Evolutionary conservation across 1,140 invertebrate genomes (phyloP).

Genomic region (Drosophila tropicalis): DNA sequence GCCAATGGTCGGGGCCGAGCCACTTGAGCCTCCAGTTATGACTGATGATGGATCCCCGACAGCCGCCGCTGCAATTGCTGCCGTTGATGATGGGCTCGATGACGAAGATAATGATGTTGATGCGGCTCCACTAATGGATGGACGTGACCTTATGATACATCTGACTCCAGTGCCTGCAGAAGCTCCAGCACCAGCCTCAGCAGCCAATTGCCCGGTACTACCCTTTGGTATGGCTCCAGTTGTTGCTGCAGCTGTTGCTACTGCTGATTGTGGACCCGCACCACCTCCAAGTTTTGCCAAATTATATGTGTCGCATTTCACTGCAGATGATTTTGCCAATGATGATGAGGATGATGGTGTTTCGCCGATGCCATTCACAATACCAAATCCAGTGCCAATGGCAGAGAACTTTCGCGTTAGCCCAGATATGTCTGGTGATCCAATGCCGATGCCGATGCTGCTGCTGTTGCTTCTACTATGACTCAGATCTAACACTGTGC

Average conservation of each 20-base stretch:
- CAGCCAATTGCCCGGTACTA: not conserved
- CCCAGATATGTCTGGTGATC: conserved; percentile 31
- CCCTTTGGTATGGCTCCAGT: not conserved
- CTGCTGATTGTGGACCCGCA: no score
- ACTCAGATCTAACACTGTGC: conserved; percentile 64
- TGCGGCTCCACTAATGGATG: conserved; percentile 44
- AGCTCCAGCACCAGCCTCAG: not conserved
- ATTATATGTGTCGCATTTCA: conserved; percentile 56
- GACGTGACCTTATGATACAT: conserved; percentile 40
- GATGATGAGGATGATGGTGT: conserved; percentile 18
- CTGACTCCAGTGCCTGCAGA: conserved; percentile 3
- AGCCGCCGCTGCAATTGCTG: conserved; percentile 13
- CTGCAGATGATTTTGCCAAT: not conserved
- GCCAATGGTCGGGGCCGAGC: conserved; percentile 68
- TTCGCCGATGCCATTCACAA: conserved; percentile 56
- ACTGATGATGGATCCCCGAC: conserved; percentile 26
- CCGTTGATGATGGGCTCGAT: conserved; percentile 17
- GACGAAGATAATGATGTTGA: conserved; percentile 21
- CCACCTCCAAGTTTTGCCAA: conserved; percentile 17
- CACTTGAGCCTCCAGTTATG: conserved; percentile 20
- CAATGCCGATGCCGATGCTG: conserved; percentile 35
- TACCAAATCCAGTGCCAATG: conserved; percentile 29
- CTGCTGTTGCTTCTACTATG: conserved; percentile 31
- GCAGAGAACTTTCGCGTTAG: conserved; percentile 24
- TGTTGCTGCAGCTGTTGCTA: not conserved